These are phyloP conservation scores for Drosophila nebulosa DNA, from an alignment of 1,140 invertebrate genomes.

Conservation along the genomic window DNA sequence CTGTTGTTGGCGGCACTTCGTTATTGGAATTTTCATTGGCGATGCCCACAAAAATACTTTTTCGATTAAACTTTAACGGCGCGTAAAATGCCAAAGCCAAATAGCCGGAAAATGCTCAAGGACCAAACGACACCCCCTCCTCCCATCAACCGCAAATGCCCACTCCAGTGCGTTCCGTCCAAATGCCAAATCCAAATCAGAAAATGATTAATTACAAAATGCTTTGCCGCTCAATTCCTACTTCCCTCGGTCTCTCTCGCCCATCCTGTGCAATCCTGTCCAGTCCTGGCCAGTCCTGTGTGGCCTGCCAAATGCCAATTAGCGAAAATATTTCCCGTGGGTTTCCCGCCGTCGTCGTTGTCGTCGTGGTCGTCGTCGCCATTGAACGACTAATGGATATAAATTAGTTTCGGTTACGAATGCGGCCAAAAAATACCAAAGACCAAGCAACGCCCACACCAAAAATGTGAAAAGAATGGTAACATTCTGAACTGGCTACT, in stretches of 20 bases:
- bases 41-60: conserved; percentile 67
- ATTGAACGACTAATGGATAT: conserved; percentile 57
- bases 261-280: not conserved
- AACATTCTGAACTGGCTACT: not conserved
- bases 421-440: conserved; percentile 44
- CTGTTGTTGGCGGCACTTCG: conserved; percentile 49
- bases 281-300: not conserved
- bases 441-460: conserved; percentile 3
- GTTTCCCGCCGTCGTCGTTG: not conserved
- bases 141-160: no score
- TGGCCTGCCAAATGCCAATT: conserved; percentile 65
- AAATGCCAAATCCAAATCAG: conserved; percentile 47
- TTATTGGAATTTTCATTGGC: conserved; percentile 75
- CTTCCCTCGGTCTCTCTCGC: not conserved
- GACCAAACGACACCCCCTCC: not conserved
- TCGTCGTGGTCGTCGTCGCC: not conserved
- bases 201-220: conserved; percentile 74
- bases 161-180: not conserved
- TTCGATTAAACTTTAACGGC: conserved; percentile 77
- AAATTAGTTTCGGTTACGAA: conserved; percentile 45
- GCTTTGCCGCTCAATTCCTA: conserved; percentile 5
- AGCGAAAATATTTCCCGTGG: conserved; percentile 63
- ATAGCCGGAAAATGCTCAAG: conserved; percentile 31
- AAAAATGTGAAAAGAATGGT: not conserved
- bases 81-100: conserved; percentile 60